Conservation (phyloP, 2,113 vertebrate genomes). For the Protobothrops mucrosquamatus region DNA sequence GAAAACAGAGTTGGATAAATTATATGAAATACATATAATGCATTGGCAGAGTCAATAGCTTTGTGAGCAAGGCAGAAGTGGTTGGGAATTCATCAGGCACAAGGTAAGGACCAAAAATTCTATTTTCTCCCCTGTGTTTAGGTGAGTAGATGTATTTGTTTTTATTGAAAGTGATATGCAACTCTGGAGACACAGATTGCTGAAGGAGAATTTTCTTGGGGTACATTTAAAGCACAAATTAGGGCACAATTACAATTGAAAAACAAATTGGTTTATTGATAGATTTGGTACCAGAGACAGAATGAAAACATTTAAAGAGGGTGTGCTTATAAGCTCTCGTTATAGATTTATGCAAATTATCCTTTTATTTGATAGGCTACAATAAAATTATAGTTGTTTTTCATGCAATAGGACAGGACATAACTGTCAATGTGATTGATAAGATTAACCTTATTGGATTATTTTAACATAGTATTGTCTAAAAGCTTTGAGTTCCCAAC, state of each 20-base stretch:
- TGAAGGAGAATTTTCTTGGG: not conserved
- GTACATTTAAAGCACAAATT: not conserved
- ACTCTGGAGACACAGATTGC: not conserved
- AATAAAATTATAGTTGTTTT: not conserved
- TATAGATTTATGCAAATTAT: not conserved
- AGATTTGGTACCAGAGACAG: not conserved
- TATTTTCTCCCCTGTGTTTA: not conserved
- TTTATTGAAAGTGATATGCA: not conserved
- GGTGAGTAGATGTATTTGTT: not conserved
- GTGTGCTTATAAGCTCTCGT: not conserved
- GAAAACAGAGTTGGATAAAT: not conserved
- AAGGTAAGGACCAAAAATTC: not conserved
- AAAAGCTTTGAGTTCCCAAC: not conserved
- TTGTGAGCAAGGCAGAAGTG: not conserved
- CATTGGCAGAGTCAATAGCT: not conserved
- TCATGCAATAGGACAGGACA: not conserved
- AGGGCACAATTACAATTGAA: not conserved
- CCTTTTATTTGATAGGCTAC: not conserved
- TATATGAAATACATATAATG: not conserved
- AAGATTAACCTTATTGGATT: not conserved
- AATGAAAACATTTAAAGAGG: not conserved
- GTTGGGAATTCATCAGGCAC: not conserved
- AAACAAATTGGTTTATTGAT: not conserved
- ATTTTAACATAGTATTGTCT: not conserved
- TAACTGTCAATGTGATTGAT: not conserved